These are phyloP conservation scores for Helicoverpa armigera DNA, from an alignment of 1,140 invertebrate species.

Conservation along the genomic window DNA sequence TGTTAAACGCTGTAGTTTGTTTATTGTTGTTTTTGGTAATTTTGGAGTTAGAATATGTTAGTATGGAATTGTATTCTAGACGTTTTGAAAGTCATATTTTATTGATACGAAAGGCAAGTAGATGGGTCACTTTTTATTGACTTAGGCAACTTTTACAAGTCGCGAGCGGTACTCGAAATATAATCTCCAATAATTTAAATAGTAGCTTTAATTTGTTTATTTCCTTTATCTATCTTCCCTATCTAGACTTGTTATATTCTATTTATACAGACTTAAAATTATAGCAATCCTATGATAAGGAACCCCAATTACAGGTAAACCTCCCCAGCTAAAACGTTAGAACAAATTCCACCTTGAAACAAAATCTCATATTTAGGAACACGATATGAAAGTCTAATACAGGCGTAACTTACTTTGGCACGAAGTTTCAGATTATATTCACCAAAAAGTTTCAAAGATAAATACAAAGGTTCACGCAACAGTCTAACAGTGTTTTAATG, in stretches of 20 bases:
- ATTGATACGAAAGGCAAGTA: too few relatives aligned
- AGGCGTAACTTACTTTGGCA: background rate
- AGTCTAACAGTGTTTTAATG: background rate
- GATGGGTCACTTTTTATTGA: too few relatives aligned
- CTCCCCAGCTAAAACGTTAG: background rate
- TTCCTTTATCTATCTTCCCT: too few relatives aligned
- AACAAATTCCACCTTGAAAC: background rate
- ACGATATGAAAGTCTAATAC: constrained; percentile 15
- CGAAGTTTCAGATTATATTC: constrained; percentile 22
- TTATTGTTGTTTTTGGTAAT: background rate
- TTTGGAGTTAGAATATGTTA: background rate
- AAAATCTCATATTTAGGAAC: constrained; percentile 26
- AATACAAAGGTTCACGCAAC: background rate
- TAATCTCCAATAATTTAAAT: background rate
- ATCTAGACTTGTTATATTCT: too few relatives aligned
- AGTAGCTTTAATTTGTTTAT: too few relatives aligned
- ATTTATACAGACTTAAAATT: too few relatives aligned
- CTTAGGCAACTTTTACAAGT: too few relatives aligned
- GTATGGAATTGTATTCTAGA: too few relatives aligned
- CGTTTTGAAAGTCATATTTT: too few relatives aligned
- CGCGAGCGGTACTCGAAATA: constrained; percentile 10
- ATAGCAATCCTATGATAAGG: too few relatives aligned
- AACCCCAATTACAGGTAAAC: background rate
- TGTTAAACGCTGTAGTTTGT: background rate
- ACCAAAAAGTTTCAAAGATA: background rate